These are phyloP conservation scores for Siniperca chuatsi DNA, from an alignment of 2,113 vertebrate species.

Conservation along the genomic window DNA sequence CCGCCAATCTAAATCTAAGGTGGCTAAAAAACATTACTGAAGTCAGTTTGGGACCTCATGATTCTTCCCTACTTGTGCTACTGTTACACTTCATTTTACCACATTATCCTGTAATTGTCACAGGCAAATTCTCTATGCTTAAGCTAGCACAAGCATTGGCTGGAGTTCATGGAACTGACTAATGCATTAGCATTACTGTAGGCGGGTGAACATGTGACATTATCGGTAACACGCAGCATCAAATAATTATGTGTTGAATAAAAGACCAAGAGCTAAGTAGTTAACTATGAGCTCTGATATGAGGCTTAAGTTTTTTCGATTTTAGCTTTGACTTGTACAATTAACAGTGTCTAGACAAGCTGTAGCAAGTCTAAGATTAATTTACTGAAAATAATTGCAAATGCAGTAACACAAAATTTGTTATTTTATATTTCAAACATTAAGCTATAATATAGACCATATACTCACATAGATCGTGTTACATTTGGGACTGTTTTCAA, in stretches of 20 bases:
- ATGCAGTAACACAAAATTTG: background rate
- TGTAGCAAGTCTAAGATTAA: too few relatives aligned
- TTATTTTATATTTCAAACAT: background rate
- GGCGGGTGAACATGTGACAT: background rate
- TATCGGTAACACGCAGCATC: background rate
- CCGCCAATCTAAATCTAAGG: constrained; percentile 9
- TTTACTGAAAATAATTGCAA: background rate
- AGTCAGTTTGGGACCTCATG: background rate
- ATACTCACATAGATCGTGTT: background rate
- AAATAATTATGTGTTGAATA: background rate
- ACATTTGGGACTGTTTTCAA: background rate
- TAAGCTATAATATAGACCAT: background rate
- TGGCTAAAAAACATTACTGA: background rate
- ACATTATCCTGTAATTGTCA: background rate
- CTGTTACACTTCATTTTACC: background rate
- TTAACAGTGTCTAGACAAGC: background rate
- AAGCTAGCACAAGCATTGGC: background rate
- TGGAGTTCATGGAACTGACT: background rate
- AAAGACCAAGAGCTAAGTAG: background rate
- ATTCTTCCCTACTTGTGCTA: background rate
- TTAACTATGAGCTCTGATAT: too few relatives aligned
- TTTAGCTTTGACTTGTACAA: background rate
- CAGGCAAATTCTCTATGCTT: background rate
- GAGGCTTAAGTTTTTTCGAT: background rate
- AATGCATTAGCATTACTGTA: background rate